These are phyloP conservation scores for Amblyopsis rosae DNA, from an alignment of 2,113 vertebrate genomes.

Conservation along the genomic window DNA sequence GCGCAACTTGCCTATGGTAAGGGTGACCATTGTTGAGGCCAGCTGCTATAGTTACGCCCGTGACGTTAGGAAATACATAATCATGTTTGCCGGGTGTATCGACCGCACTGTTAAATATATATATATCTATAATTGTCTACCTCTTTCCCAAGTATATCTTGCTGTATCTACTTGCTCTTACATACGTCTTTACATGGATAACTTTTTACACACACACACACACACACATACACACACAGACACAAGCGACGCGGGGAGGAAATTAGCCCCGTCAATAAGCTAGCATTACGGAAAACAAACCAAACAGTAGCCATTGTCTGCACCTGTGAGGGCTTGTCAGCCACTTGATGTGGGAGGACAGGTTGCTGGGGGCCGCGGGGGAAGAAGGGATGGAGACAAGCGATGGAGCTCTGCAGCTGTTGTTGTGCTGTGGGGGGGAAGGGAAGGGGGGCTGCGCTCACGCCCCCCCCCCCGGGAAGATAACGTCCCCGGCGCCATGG, in stretches of 20 bases:
- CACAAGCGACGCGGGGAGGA: neutral
- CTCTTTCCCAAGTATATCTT: too few relatives aligned
- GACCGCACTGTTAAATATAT: too few relatives aligned
- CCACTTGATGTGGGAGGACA: slow-evolving; percentile 65
- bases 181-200: neutral
- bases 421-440: slow-evolving; percentile 35
- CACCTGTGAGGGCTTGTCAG: slow-evolving; percentile 57
- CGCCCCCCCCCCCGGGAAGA: slow-evolving; percentile 4
- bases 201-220: neutral
- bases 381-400: slow-evolving; percentile 20
- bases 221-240: neutral
- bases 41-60: too few relatives aligned
- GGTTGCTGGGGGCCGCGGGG: slow-evolving; percentile 61
- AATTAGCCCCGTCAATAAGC: slow-evolving; percentile 10
- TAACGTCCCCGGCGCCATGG: slow-evolving; percentile 1
- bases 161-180: neutral
- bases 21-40: too few relatives aligned
- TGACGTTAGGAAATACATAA: too few relatives aligned
- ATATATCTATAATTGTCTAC: too few relatives aligned
- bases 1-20: too few relatives aligned
- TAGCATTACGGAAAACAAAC: slow-evolving; percentile 5
- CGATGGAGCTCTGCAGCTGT: slow-evolving; percentile 61
- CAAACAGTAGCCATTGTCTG: slow-evolving; percentile 7
- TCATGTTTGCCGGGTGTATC: too few relatives aligned
- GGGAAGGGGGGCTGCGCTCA: slow-evolving; percentile 8